Base-by-base conservation (phyloP, 2,797 vertebrate genomes). In the Micrastur ruficollis region DNA sequence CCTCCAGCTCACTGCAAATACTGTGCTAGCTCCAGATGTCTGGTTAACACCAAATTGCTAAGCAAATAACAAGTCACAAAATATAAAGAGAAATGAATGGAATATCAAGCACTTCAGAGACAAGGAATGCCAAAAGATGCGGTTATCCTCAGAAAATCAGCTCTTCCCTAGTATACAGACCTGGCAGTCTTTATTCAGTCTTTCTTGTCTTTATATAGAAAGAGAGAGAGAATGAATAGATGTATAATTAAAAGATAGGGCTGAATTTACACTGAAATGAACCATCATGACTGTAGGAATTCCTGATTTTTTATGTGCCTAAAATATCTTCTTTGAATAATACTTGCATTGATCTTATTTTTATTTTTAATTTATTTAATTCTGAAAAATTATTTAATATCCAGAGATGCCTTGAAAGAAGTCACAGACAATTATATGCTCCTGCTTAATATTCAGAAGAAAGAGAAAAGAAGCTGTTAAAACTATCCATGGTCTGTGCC, bases 401-500 rank as follows among this genome's bases (percentile, higher is more conserved):
- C 86, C 20, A 47, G 66, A 68, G 29, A 88, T 85, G 49, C 52
- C 71, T 40, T 80, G 71, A 90, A 89, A 89, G 67, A 82, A 92
- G 59, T 63, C 89, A 49, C 59, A 84, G 76, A 74, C n/a, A 89
- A 73, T 86, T 92, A 66, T 71, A 86, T 71, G 12, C 17, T 90
- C 20, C 66, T 87, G 52, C 38, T 95, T 97, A 95, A 95, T 92
- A 97, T 95, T 90, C 93, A 71, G 56, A 93, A 95, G 90, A 95
- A 97, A 80, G 59, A 82, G 83, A 93, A 96, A 96, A 94, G 88
- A 91, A 97, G 59, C 93, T 93, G 93, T 85, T 94, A 95, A 90
- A 96, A 93, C 61, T 89, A n/a, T 74, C 90, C 71, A 10, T 62
- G 86, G 63, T 82, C 71, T 96, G 67, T 68, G 90, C 83, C 95